Conservation (phyloP, 1,140 invertebrate genomes). For the Atopsyche davidsoni region DNA sequence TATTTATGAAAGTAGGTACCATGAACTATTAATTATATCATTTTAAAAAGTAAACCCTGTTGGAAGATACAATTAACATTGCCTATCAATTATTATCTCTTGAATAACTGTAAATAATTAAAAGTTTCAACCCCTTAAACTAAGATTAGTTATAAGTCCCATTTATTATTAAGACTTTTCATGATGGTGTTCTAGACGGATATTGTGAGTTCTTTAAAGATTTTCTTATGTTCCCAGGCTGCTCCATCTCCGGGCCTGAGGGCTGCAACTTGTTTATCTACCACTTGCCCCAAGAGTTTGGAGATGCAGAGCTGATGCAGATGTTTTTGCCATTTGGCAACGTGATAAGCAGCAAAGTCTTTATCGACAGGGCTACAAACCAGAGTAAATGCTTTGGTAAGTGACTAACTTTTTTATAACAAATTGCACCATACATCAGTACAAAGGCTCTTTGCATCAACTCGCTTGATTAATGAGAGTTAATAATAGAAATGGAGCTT, state of each 20-base stretch:
- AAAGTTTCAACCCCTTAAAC: no score
- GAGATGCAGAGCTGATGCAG: conserved; percentile 96
- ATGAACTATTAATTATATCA: no score
- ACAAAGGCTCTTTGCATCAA: no score
- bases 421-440: no score
- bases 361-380: conserved; percentile 98
- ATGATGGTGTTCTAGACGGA: conserved; percentile 42
- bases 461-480: no score
- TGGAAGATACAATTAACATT: no score
- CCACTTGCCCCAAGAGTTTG: conserved; percentile 98
- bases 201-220: conserved; percentile 54
- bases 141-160: conserved; percentile 10
- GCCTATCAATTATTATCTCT: conserved; percentile 5
- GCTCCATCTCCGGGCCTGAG: conserved; percentile 94
- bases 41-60: no score
- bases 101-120: conserved; percentile 3
- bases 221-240: conserved; percentile 74
- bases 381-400: conserved; percentile 99
- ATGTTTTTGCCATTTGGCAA: conserved; percentile 99
- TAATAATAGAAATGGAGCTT: no score
- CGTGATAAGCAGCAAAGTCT: conserved; percentile 99
- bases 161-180: conserved; percentile 17
- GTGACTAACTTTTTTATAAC: no score
- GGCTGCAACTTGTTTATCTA: conserved; percentile 99
- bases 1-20: no score